Conservation (phyloP, 2,113 vertebrate species). For the Zingel zingel region DNA sequence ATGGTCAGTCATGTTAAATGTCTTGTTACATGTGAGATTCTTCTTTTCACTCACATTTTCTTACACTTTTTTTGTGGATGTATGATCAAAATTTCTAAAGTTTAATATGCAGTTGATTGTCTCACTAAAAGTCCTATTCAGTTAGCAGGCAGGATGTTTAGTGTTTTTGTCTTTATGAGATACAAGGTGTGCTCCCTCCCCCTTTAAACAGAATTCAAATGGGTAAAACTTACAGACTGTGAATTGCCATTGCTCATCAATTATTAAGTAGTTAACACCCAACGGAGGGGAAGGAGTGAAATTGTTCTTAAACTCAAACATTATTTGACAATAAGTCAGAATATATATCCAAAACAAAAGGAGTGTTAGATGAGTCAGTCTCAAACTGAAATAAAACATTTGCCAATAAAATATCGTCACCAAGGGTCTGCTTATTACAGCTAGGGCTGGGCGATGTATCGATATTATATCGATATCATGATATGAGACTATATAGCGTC, state of each 20-base stretch:
- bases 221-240: background rate
- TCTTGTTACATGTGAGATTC: background rate
- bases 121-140: background rate
- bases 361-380: background rate
- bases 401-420: background rate
- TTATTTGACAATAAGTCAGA: background rate
- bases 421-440: background rate
- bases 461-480: too few relatives aligned
- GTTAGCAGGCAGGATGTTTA: background rate
- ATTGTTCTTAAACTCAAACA: background rate
- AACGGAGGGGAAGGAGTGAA: background rate
- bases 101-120: background rate
- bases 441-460: too few relatives aligned
- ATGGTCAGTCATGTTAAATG: background rate
- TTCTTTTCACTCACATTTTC: background rate
- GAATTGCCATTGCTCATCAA: background rate
- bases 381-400: background rate
- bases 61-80: background rate
- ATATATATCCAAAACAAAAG: background rate
- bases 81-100: background rate
- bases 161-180: conserved; percentile 1
- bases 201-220: background rate
- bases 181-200: background rate
- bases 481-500: too few relatives aligned
- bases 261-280: background rate